Percentiles rank a stretch among this genome's conserved stretches.
Evolutionary conservation across 2,797 vertebrate genomes (phyloP).

Genomic region (Neostethus bicornis): DNA sequence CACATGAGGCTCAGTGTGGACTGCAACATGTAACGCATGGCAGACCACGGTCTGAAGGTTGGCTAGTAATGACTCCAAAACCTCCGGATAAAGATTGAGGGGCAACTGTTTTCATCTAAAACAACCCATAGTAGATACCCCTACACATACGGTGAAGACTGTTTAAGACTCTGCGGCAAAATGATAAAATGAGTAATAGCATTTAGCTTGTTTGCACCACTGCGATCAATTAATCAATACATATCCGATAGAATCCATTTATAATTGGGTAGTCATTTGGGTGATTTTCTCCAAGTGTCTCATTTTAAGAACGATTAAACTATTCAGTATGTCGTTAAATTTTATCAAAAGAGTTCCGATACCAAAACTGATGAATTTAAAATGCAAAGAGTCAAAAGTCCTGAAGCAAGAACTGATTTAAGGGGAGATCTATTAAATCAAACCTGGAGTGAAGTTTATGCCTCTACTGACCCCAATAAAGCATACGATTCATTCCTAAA

Average conservation of each 20-base stretch:
- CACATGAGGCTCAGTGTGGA: conserved; percentile 80
- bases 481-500: no score
- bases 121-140: conserved; percentile 37
- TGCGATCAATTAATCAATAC: conserved; percentile 70
- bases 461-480: no score
- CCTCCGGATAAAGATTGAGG: conserved; percentile 76
- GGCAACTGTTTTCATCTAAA: conserved; percentile 65
- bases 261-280: conserved; percentile 39
- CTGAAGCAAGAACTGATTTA: no score
- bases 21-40: conserved; percentile 78
- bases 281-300: conserved; percentile 32
- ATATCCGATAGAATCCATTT: conserved; percentile 52
- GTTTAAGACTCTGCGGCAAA: conserved; percentile 39
- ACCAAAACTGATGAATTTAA: no score
- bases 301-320: conserved; percentile 53
- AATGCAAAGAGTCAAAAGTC: no score
- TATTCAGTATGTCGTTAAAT: conserved; percentile 33
- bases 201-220: conserved; percentile 41
- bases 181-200: conserved; percentile 37
- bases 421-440: no score
- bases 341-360: no score
- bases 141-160: conserved; percentile 15
- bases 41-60: conserved; percentile 74
- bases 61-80: conserved; percentile 78
- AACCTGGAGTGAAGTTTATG: no score